Evolutionary conservation across 2,888 invertebrate genomes (phyloP).

Genomic region (Lacanobia oleracea): DNA sequence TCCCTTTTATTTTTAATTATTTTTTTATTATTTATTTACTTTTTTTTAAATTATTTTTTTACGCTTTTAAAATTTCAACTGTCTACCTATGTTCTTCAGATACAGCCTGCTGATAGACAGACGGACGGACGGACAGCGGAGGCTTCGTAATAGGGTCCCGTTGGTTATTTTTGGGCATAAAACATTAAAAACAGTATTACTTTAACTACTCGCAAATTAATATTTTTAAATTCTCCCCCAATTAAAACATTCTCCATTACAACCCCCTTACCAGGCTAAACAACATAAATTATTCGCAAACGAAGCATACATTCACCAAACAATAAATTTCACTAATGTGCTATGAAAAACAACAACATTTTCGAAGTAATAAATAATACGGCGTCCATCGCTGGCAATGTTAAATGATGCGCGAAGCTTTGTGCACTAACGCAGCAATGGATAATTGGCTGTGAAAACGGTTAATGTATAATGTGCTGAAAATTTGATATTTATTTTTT

Average conservation of each 20-base stretch:
- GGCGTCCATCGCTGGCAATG: slow-evolving; percentile 55
- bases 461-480: slow-evolving; percentile 34
- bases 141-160: too few relatives aligned
- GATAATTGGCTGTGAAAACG: slow-evolving; percentile 47
- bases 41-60: too few relatives aligned
- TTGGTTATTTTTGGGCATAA: too few relatives aligned
- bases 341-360: slow-evolving; percentile 57
- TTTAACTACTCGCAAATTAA: background rate
- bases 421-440: slow-evolving; percentile 48
- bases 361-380: slow-evolving; percentile 52
- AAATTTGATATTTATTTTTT: slow-evolving; percentile 18
- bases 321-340: slow-evolving; percentile 51
- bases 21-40: too few relatives aligned
- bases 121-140: too few relatives aligned
- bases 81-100: too few relatives aligned
- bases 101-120: too few relatives aligned
- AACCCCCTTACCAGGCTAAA: background rate
- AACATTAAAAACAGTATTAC: too few relatives aligned
- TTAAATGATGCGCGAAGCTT: slow-evolving; percentile 61
- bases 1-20: too few relatives aligned
- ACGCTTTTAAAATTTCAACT: too few relatives aligned
- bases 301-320: slow-evolving; percentile 48
- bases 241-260: background rate
- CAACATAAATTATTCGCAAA: slow-evolving; percentile 31
- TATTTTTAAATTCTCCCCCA: too few relatives aligned